Evolutionary conservation across 1,140 invertebrate species (phyloP), one percentile per base, ranked within the genome.

Genomic region (Diachasmimorpha longicaudata): DNA sequence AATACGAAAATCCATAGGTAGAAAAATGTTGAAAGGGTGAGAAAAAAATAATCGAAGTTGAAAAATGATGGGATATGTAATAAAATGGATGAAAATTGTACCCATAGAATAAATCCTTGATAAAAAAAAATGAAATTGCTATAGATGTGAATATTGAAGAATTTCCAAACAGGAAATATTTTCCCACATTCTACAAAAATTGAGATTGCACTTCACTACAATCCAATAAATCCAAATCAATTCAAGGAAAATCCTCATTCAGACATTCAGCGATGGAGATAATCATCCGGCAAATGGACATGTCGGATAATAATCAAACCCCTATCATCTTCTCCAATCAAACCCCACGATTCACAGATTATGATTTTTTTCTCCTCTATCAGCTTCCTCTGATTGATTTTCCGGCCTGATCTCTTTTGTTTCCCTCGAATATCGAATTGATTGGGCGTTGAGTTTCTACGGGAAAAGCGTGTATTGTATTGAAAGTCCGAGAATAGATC

Each of bases 281-380:
- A 72, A 72, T 36, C 48, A 58, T 19, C n/a, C 4, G 36, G 25
- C 23, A 31, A 31, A 36, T 23, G 11, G 13, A 63, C 71, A 72
- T 14, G 31, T 72, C 52, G 39, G 58, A 72, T 63, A 72, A 63
- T 63, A 72, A 39, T 16, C 71, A 48, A 25, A 36, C 19, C 55
- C 21, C 16, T 19, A 66, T 31, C 6, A 66, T 9, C 44, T 10
- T 2, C 44, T 11, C 2, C 9, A 52, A 52, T 66, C 36, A 71
- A 71, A 44, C 10, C 21, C 9, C 69, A 14, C 9, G 36, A 72
- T 4, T 31, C 44, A 72, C 11, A 31, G 19, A 71, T 46, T 19
- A 25, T n/a, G n/a, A n/a, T n/a, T 16, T 23, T 52, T 71, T 52
- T 55, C 52, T 16, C 14, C n/a, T 58, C 19, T 6, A n/a, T 42